Conservation (phyloP, 2,888 invertebrate species). For the Monoplex corrugatus region DNA sequence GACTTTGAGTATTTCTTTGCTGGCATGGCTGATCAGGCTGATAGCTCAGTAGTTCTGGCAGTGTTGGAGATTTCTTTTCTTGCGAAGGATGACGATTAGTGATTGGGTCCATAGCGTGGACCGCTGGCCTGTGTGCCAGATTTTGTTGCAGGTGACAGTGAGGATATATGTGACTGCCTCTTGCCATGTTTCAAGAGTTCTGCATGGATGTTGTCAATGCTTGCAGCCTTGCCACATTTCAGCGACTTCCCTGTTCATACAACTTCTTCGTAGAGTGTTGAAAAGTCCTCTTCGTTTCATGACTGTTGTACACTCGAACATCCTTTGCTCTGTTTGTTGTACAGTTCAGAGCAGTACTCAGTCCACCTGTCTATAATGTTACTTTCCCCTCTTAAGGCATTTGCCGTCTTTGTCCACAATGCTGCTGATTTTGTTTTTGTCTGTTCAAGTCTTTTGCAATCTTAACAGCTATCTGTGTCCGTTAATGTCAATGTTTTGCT, state of each 20-base stretch:
- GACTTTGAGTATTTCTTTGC: no score
- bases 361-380: background rate
- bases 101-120: background rate
- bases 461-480: no score
- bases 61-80: background rate
- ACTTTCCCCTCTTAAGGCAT: background rate
- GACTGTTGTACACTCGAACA: background rate
- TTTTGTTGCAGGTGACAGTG: constrained; percentile 10
- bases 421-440: background rate
- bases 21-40: no score
- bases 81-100: background rate
- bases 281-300: background rate
- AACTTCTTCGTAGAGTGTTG: background rate
- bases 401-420: background rate
- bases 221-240: background rate
- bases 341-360: background rate
- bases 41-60: no score
- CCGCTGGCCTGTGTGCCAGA: background rate
- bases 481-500: no score
- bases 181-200: background rate
- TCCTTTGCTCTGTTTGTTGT: background rate
- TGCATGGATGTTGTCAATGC: background rate
- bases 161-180: background rate
- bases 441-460: no score
- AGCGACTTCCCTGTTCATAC: background rate